These are phyloP conservation scores for Anhinga anhinga DNA, from an alignment of 2,113 vertebrate species.

Conservation along the genomic window DNA sequence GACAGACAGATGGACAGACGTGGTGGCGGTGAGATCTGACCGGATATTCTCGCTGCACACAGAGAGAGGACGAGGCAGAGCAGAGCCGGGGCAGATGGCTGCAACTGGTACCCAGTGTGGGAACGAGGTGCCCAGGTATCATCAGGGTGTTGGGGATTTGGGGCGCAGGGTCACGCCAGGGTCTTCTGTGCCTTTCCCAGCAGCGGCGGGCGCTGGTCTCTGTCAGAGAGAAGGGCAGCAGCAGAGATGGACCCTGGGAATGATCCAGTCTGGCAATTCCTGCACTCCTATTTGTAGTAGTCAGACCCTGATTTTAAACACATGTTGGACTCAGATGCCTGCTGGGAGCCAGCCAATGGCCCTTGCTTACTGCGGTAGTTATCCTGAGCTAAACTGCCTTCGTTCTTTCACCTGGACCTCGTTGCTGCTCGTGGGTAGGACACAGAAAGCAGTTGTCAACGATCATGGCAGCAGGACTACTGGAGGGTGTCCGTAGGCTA, in stretches of 20 bases:
- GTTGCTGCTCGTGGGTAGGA: neutral
- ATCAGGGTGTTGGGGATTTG: neutral
- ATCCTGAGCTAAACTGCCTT: neutral
- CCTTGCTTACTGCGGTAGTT: neutral
- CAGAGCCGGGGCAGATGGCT: too few species aligned
- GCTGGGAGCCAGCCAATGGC: neutral
- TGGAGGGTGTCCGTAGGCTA: neutral
- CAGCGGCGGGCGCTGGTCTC: neutral
- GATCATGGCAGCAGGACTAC: neutral
- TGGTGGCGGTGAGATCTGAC: too few species aligned
- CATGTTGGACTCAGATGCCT: neutral
- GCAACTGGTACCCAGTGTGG: rapidly evolving
- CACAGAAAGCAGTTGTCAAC: neutral
- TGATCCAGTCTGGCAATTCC: neutral
- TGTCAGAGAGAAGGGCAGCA: rapidly evolving
- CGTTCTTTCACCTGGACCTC: neutral
- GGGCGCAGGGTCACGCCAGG: neutral
- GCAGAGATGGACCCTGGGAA: neutral
- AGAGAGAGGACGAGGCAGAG: neutral
- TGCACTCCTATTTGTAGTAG: neutral
- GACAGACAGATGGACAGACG: rapidly evolving
- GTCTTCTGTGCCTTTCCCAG: neutral
- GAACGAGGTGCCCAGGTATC: neutral
- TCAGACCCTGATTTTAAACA: neutral
- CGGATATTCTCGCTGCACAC: rapidly evolving